Percentiles rank a stretch among this genome's conserved stretches.
Conservation (phyloP, 2,797 vertebrate species). For the Pagetopsis macropterus region DNA sequence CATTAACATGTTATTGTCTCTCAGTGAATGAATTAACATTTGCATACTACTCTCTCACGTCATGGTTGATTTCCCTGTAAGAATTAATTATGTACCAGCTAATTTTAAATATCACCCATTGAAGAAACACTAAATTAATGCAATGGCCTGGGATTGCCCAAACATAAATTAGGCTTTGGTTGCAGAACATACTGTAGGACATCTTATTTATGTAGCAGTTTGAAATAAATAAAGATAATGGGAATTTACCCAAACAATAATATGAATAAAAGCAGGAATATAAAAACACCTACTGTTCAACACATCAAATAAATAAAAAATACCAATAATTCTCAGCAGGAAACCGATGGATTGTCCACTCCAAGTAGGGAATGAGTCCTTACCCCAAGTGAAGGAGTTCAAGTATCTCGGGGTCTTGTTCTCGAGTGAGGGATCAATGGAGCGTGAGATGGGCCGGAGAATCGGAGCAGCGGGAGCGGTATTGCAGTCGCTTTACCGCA, state of each 20-base stretch:
- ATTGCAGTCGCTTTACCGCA: no score
- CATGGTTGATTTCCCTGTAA: slow-evolving; percentile 26
- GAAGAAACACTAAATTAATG: slow-evolving; percentile 3
- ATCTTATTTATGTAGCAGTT: slow-evolving; percentile 7
- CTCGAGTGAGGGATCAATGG: no score
- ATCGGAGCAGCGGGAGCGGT: no score
- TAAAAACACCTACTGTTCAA: background rate
- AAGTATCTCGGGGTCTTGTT: no score
- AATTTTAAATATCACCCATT: slow-evolving; percentile 14
- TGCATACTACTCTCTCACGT: slow-evolving; percentile 8
- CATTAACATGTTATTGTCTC: slow-evolving; percentile 41
- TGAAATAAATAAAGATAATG: background rate
- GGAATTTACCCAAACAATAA: background rate
- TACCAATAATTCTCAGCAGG: no score
- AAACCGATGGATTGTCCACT: no score
- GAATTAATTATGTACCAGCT: slow-evolving; percentile 15
- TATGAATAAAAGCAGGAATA: background rate
- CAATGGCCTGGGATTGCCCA: background rate
- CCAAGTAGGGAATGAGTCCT: no score
- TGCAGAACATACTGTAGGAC: background rate
- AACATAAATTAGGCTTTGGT: background rate
- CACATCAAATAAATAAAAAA: background rate
- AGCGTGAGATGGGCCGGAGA: no score
- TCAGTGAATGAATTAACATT: slow-evolving; percentile 35
- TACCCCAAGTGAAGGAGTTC: no score